A percentile compares a stretch with the other conserved stretches of the same genome.
Conservation (phyloP, 2,797 vertebrate genomes). For the Sebastes jordani region DNA sequence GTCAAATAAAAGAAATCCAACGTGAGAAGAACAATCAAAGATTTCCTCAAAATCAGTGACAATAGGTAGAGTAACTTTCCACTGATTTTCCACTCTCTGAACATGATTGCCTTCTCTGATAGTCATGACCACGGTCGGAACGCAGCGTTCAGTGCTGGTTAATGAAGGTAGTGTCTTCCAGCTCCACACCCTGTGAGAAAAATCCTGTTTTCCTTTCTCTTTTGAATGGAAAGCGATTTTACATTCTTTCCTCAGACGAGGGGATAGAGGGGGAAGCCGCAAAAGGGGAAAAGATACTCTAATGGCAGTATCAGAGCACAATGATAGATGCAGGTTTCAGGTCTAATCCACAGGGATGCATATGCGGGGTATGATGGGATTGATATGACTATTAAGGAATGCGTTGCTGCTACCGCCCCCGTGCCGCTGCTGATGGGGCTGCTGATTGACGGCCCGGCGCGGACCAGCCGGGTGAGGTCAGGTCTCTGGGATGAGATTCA, state of each 20-base stretch:
- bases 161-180: constrained; percentile 29
- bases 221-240: constrained; percentile 52
- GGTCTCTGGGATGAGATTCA: constrained; percentile 57
- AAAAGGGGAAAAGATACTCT: constrained; percentile 48
- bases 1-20: constrained; percentile 1
- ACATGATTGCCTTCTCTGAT: constrained; percentile 20
- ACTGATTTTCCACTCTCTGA: constrained; percentile 37
- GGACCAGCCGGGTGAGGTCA: constrained; percentile 54
- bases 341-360: constrained; percentile 46
- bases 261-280: constrained; percentile 35
- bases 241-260: constrained; percentile 61
- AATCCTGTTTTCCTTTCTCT: constrained; percentile 38
- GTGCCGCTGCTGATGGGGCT: constrained; percentile 44
- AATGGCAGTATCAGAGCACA: constrained; percentile 59
- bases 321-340: constrained; percentile 68
- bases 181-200: constrained; percentile 58
- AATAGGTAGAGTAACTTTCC: constrained; percentile 18
- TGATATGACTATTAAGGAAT: constrained; percentile 48
- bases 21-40: constrained; percentile 28
- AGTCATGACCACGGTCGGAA: constrained; percentile 8
- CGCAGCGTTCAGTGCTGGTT: background rate
- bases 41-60: constrained; percentile 34
- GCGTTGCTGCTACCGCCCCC: constrained; percentile 22
- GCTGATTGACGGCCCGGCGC: constrained; percentile 60
- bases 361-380: constrained; percentile 31